Conservation (phyloP, 2,888 invertebrate genomes). For the Shargacucullia verbasci region DNA sequence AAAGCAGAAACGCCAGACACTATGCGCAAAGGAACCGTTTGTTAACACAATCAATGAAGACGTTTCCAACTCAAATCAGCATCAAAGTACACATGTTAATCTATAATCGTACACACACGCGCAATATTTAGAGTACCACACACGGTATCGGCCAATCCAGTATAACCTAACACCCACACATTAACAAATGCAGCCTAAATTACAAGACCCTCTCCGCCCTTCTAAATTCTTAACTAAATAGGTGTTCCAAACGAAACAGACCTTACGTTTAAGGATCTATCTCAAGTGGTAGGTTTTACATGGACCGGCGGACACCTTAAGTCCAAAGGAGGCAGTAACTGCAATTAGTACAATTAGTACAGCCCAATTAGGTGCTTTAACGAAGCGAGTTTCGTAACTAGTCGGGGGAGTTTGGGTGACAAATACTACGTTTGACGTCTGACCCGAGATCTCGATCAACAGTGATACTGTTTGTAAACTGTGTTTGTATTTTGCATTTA, state of each 20-base stretch:
- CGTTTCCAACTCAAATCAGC: conserved; percentile 60
- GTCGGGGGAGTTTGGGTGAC: conserved; percentile 76
- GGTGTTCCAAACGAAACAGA: conserved; percentile 48
- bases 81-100: conserved; percentile 60
- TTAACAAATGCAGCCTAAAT: conserved; percentile 46
- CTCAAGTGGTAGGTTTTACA: conserved; percentile 49
- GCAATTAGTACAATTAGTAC: conserved; percentile 84
- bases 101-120: conserved; percentile 51
- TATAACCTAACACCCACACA: conserved; percentile 43
- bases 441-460: conserved; percentile 76
- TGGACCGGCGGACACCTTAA: conserved; percentile 74
- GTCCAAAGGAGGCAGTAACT: conserved; percentile 79
- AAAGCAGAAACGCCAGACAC: conserved; percentile 70
- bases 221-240: conserved; percentile 53
- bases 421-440: conserved; percentile 80
- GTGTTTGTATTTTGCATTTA: conserved; percentile 70
- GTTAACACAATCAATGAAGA: conserved; percentile 81
- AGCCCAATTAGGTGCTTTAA: conserved; percentile 86
- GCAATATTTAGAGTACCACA: conserved; percentile 32
- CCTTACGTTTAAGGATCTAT: conserved; percentile 51
- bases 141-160: conserved; percentile 45
- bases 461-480: conserved; percentile 65
- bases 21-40: conserved; percentile 77
- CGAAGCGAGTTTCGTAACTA: conserved; percentile 82
- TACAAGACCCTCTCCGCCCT: conserved; percentile 45